These are phyloP conservation scores for Rhinopomastus cyanomelas DNA, from an alignment of 2,113 vertebrate species.

Conservation along the genomic window DNA sequence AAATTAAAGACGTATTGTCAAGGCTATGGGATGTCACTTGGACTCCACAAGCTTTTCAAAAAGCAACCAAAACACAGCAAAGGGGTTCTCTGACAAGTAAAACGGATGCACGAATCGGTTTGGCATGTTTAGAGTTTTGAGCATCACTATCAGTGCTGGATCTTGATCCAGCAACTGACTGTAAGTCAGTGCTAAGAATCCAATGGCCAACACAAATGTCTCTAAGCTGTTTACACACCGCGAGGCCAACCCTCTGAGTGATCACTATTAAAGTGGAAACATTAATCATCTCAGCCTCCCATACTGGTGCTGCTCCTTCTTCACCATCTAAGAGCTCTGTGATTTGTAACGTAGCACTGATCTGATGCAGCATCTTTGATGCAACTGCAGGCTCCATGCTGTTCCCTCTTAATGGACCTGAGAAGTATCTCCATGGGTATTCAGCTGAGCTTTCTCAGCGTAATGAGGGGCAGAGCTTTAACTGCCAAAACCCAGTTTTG, in stretches of 20 bases:
- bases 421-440: slow-evolving; percentile 13
- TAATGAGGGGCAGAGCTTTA: not conserved
- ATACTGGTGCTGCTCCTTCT: not conserved
- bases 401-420: slow-evolving; percentile 31
- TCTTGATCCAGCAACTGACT: not conserved
- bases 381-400: slow-evolving; percentile 11
- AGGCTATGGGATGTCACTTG: not conserved
- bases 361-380: slow-evolving; percentile 33
- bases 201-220: not conserved
- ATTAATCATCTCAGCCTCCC: slow-evolving; percentile 13
- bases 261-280: slow-evolving; percentile 12
- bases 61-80: not conserved
- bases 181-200: not conserved
- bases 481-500: not conserved
- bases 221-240: not conserved
- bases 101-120: not conserved
- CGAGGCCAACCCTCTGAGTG: slow-evolving; percentile 10
- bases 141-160: not conserved
- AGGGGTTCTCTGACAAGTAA: not conserved
- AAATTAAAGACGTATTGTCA: not conserved
- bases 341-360: slow-evolving; percentile 38
- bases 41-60: not conserved
- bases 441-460: not conserved
- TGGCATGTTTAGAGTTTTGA: not conserved
- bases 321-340: not conserved